Conservation (phyloP, 2,113 vertebrate genomes). For the Zosterops pallidus region DNA sequence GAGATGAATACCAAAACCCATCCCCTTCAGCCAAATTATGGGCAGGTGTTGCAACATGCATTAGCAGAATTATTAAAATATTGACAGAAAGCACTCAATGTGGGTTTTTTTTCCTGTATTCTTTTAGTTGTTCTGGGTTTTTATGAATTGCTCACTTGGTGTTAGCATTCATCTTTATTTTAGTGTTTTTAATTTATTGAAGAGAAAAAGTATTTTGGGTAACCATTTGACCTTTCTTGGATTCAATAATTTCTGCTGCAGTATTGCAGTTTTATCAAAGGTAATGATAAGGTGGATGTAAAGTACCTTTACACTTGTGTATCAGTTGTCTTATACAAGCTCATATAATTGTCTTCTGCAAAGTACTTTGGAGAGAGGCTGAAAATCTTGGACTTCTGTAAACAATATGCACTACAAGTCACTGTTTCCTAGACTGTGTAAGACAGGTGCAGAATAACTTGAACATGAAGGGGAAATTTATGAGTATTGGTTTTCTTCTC, state of each 20-base stretch:
- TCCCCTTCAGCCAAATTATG: neutral
- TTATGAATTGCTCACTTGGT: neutral
- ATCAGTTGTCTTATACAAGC: neutral
- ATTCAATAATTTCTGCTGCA: neutral
- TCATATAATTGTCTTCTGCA: neutral
- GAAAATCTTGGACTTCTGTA: neutral
- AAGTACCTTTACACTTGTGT: neutral
- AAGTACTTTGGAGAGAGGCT: neutral
- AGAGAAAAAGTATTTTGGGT: neutral
- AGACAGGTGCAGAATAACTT: neutral
- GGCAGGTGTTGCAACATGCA: neutral
- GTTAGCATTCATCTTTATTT: neutral
- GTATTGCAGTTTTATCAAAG: neutral
- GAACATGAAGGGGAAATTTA: neutral
- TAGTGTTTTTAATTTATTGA: neutral
- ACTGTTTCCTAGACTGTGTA: neutral
- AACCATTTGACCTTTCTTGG: neutral
- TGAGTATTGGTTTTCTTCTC: neutral
- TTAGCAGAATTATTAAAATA: neutral
- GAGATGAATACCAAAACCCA: neutral
- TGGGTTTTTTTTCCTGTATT: neutral
- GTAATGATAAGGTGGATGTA: neutral
- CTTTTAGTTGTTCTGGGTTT: fast-evolving
- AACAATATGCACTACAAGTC: neutral
- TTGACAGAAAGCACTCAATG: neutral